Conservation (phyloP, 2,888 invertebrate species). For the Lutraria lutraria region DNA sequence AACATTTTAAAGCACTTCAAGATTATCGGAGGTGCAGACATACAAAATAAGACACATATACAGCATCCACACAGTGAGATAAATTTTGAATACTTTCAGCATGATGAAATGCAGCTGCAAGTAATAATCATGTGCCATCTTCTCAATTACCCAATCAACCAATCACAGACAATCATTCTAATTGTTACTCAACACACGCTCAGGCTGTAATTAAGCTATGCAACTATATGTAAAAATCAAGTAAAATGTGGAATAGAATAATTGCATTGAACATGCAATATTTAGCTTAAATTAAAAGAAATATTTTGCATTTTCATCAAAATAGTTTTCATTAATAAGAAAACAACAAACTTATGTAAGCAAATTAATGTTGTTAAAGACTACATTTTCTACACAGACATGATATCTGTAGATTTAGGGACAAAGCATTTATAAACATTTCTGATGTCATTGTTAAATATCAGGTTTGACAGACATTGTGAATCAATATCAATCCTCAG, state of each 20-base stretch:
- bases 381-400: too few relatives aligned
- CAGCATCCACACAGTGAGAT: background rate
- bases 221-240: background rate
- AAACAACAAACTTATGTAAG: too few relatives aligned
- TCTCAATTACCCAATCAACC: constrained; percentile 13
- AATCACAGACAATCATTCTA: background rate
- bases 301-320: background rate
- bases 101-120: constrained; percentile 28
- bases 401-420: background rate
- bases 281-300: background rate
- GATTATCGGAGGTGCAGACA: constrained; percentile 31
- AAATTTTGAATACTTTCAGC: background rate
- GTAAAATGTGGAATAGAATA: background rate
- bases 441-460: background rate
- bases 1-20: constrained; percentile 37
- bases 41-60: background rate
- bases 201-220: background rate
- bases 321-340: background rate
- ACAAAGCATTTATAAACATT: background rate
- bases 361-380: too few relatives aligned
- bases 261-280: background rate
- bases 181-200: background rate
- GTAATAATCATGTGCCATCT: constrained; percentile 10
- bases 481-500: background rate
- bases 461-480: background rate